Evolutionary conservation across 2,113 vertebrate genomes (phyloP).

Genomic region (Calypte anna): DNA sequence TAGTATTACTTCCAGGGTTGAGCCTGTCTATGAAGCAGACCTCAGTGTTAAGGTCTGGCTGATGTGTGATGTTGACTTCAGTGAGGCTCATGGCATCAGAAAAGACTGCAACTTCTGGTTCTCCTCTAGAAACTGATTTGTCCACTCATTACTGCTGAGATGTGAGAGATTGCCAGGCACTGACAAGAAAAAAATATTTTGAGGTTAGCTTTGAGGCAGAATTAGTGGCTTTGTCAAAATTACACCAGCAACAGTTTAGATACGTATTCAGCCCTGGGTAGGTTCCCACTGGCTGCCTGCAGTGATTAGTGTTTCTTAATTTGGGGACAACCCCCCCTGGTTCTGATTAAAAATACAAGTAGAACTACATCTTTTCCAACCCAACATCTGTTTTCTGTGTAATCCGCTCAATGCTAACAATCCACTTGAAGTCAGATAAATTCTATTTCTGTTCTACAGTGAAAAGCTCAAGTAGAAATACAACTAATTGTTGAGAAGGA

Average conservation of each 20-base stretch:
- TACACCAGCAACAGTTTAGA: neutral
- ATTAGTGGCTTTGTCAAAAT: neutral
- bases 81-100: neutral
- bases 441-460: conserved; percentile 5
- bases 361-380: neutral
- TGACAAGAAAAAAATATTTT: neutral
- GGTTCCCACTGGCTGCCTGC: neutral
- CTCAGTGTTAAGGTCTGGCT: neutral
- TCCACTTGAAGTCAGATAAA: neutral
- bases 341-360: conserved; percentile 13
- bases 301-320: neutral
- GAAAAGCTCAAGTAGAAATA: conserved; percentile 8
- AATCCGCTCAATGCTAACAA: neutral
- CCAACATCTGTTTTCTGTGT: conserved; percentile 40
- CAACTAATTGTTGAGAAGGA: neutral
- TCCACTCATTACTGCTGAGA: neutral
- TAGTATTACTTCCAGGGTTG: neutral
- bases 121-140: neutral
- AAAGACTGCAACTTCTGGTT: neutral
- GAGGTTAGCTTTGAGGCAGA: neutral
- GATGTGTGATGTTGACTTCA: neutral
- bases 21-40: neutral
- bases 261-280: neutral
- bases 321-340: neutral
- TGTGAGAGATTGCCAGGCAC: neutral